Evolutionary conservation across 2,888 invertebrate genomes (phyloP), one percentile per base, ranked within the genome.

Genomic region (Melanchra persicariae): DNA sequence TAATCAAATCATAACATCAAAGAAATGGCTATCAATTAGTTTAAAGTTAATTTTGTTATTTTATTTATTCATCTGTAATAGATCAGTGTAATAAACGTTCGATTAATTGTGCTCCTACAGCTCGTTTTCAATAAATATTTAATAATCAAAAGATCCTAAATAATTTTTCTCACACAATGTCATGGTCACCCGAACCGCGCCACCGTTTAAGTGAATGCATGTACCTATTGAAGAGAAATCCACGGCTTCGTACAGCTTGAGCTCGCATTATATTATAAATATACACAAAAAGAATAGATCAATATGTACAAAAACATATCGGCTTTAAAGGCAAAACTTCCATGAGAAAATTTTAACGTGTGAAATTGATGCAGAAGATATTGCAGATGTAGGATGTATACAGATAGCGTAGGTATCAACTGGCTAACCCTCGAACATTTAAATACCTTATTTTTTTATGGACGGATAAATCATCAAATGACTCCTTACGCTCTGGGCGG

Each of bases 211-310:
- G 67, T 80, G 83, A 85, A 85, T 82, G 78, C 80, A 79, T 78
- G 71, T 77, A 79, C 77, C 70, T 77, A 86, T 84, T 87, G 83
- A 83, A 79, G 77, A 81, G 83, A 87, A 82, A 83, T 83, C 81
- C 74, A 54, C 62, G 34, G 54, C 66, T 79, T 37, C 37, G 34
- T 79, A 71, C 63, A 77, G 70, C 81, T 77, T 83, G 67, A 57
- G 81, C 77, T 79, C 82, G 64, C 79, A 72, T 80, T 77, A 80
- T 77, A 62, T 63, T 85, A 70, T 74, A 62, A 77, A 70, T 62
- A 62, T 43, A 59, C 70, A 64, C 61, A 61, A 69, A 72, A 74
- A 66, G 49, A 77, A 79, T 75, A 83, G 74, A 82, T 74, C 55
- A 60, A 47, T 54, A 51, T 70, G 30, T 59, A 64, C 45, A 70